These are phyloP conservation scores for Micropoecilia bifurca DNA, from an alignment of 2,797 vertebrate species.

Conservation along the genomic window DNA sequence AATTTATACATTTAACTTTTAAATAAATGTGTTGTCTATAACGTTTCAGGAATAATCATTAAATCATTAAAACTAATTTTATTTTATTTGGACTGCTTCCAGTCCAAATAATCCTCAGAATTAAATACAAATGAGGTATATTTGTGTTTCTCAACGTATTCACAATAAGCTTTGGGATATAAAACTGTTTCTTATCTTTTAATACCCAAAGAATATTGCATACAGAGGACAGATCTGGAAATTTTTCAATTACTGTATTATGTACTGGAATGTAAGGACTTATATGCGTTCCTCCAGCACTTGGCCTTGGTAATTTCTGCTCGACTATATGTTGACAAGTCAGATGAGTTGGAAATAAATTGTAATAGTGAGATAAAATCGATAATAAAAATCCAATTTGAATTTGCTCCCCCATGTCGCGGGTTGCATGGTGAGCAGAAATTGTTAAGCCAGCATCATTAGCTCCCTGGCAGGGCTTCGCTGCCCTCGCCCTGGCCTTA, in stretches of 20 bases:
- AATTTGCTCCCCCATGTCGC: background rate
- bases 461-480: constrained; percentile 24
- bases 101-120: background rate
- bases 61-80: too few relatives aligned
- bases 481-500: constrained; percentile 42
- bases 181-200: background rate
- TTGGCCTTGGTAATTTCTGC: background rate
- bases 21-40: background rate
- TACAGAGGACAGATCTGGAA: background rate
- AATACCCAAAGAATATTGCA: background rate
- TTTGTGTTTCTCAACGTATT: background rate
- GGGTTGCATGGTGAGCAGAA: constrained; percentile 11
- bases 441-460: constrained; percentile 44
- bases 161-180: background rate
- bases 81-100: too few relatives aligned
- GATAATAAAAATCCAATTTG: constrained; percentile 25
- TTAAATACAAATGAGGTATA: background rate
- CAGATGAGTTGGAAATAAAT: constrained; percentile 11
- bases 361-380: background rate
- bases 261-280: background rate
- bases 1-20: background rate
- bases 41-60: background rate
- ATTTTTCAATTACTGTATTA: background rate
- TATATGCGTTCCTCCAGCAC: background rate
- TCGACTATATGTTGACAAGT: background rate